Evolutionary conservation across 2,113 vertebrate species (phyloP).

Genomic region (Callipepla squamata): DNA sequence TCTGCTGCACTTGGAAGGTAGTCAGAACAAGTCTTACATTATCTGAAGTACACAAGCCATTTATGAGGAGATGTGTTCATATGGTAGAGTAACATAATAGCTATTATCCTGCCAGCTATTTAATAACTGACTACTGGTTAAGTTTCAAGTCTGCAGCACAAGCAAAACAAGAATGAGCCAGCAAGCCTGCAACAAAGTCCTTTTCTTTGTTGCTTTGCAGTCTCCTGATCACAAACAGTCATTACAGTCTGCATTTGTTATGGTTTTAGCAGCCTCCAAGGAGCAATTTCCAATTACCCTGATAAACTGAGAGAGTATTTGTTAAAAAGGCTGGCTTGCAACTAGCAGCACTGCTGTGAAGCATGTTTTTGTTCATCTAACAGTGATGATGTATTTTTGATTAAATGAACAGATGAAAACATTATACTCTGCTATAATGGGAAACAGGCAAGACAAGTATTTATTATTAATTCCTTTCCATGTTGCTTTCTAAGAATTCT

Average conservation of each 20-base stretch:
- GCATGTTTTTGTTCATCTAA: slow-evolving; percentile 2
- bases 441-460: background rate
- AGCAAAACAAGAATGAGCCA: slow-evolving; percentile 1
- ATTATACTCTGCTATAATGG: background rate
- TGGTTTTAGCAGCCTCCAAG: slow-evolving; percentile 37
- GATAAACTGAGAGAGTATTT: slow-evolving; percentile 24
- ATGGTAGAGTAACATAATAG: background rate
- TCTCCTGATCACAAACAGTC: slow-evolving; percentile 21
- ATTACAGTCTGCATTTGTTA: slow-evolving; percentile 39
- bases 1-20: background rate
- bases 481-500: slow-evolving; percentile 12
- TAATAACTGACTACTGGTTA: background rate
- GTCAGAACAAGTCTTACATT: background rate
- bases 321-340: slow-evolving; percentile 33
- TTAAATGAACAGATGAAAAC: slow-evolving; percentile 13
- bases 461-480: slow-evolving; percentile 8
- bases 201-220: slow-evolving; percentile 6
- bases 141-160: background rate
- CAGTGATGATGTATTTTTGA: slow-evolving; percentile 11
- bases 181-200: background rate
- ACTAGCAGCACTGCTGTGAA: background rate
- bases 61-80: background rate
- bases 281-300: slow-evolving; percentile 49
- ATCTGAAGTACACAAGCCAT: background rate
- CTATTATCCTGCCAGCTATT: background rate